Base-by-base conservation (phyloP, 2,113 vertebrate species). In the Mirounga angustirostris region DNA sequence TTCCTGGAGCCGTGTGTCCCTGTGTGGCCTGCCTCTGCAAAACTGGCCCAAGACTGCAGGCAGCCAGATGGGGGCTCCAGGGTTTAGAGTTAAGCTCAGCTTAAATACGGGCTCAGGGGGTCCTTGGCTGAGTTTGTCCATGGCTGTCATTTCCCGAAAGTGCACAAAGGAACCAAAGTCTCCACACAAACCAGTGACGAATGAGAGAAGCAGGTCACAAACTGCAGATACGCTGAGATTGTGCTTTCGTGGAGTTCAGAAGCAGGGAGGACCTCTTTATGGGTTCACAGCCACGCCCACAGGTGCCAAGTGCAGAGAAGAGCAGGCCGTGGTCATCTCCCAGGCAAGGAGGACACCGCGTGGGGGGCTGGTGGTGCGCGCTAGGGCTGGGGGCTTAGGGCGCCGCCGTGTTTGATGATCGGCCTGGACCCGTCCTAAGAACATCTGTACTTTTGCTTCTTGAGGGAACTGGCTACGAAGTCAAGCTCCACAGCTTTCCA, bases 1-100 rank as follows among this genome's bases (percentile, higher is more conserved):
- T 98, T 85, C 96, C 83, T 71, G 96, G 91, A 89, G 93, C 69
- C 0, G 19, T 85, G 69, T 95, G 93, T 98, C 97, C 52, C 0
- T 5, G 30, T 0, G 65, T 2, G 0, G 78, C 81, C 76, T 96
- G 86, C 82, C 6, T 0, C 6, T 0, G 0, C 89, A 52, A 93
- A 54, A 11, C 24, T 11, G 7, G 94, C 52, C 12, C 0, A 0
- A 58, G 95, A 63, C 94, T 94, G 69, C 43, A 69, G 28, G 96
- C 82, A 91, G 67, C 36, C 33, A 1, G 69, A 8, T 5, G 33
- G 67, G 50, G 21, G 43, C 59, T 21, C 21, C 76, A 0, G 30
- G 46, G 33, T 0, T 67, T 36, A 26, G 61, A 54, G 16, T 9
- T 59, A 13, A 67, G 9, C 14, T 24, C 5, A 19, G 76, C 28